Conservation (phyloP, 1,140 invertebrate species). For the Pseudachorutes palmiensis region DNA sequence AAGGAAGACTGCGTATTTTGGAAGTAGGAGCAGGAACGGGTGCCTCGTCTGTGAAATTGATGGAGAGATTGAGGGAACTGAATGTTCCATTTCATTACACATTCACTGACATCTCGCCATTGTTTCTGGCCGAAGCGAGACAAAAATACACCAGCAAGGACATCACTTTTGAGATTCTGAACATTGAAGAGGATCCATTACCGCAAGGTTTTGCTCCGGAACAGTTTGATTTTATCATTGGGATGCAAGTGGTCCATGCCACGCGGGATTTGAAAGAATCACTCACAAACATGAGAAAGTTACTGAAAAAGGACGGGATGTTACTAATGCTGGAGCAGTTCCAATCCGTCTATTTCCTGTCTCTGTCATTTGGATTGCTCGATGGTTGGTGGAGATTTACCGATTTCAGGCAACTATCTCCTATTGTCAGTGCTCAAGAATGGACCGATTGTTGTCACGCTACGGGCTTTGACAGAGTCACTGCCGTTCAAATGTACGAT, state of each 20-base stretch:
- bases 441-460: slow-evolving; percentile 10
- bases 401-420: slow-evolving; percentile 18
- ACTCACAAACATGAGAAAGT: slow-evolving; percentile 1
- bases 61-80: slow-evolving; percentile 7
- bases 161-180: slow-evolving; percentile 19
- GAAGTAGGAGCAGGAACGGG: slow-evolving; percentile 30
- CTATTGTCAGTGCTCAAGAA: neutral
- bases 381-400: slow-evolving; percentile 27
- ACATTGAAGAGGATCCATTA: slow-evolving; percentile 28
- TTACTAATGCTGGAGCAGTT: slow-evolving; percentile 16
- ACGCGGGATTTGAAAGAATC: slow-evolving; percentile 17
- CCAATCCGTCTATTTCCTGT: neutral
- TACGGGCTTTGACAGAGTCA: slow-evolving; percentile 9
- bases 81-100: slow-evolving; percentile 15
- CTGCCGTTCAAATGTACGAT: neutral
- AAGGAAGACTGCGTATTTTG: slow-evolving; percentile 10
- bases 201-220: slow-evolving; percentile 22
- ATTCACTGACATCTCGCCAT: slow-evolving; percentile 27
- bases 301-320: slow-evolving; percentile 16
- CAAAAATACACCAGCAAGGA: slow-evolving; percentile 9
- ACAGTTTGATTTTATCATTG: slow-evolving; percentile 24
- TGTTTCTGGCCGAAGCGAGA: slow-evolving; percentile 12
- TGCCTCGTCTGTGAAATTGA: neutral
- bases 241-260: slow-evolving; percentile 25
- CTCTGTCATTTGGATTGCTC: slow-evolving; percentile 20